Percentiles rank a stretch among this genome's conserved stretches.
Evolutionary conservation across 2,797 vertebrate species (phyloP).

Genomic region (Oreochromis grahami): DNA sequence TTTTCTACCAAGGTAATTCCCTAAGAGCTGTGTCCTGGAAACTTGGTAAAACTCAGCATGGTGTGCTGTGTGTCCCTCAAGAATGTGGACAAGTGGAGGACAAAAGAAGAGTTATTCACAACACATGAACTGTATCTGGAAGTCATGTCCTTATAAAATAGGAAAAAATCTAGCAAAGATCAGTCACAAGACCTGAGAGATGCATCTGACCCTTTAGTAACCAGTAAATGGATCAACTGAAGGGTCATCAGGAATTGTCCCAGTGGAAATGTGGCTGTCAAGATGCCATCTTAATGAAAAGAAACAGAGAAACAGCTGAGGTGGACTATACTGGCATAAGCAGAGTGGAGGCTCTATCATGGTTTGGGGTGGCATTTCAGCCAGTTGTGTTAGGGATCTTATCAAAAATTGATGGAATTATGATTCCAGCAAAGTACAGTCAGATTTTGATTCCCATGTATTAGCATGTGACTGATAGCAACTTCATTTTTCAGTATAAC

Average conservation of each 20-base stretch:
- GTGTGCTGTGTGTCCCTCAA: background rate
- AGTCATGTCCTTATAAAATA: background rate
- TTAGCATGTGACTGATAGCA: background rate
- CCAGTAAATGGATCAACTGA: background rate
- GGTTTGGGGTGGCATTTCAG: background rate
- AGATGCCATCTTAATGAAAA: background rate
- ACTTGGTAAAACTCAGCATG: background rate
- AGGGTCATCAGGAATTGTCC: background rate
- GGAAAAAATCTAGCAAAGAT: background rate
- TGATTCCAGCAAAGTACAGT: background rate
- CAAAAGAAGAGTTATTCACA: background rate
- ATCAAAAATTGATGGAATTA: background rate
- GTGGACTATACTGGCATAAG: background rate
- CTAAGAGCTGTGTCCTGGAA: fast-evolving
- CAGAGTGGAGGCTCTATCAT: background rate
- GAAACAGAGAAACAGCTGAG: background rate
- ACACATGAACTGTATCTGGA: background rate
- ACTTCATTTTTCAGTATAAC: background rate
- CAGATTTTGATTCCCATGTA: background rate
- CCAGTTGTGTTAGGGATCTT: background rate
- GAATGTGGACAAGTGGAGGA: background rate
- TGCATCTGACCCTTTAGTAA: background rate
- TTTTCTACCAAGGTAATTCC: background rate
- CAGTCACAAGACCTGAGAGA: background rate
- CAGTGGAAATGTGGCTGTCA: too few relatives aligned